phyloP scores from a whole-genome alignment of 1,140 invertebrate genomes.

The Leptoteleia sp. region DNA sequence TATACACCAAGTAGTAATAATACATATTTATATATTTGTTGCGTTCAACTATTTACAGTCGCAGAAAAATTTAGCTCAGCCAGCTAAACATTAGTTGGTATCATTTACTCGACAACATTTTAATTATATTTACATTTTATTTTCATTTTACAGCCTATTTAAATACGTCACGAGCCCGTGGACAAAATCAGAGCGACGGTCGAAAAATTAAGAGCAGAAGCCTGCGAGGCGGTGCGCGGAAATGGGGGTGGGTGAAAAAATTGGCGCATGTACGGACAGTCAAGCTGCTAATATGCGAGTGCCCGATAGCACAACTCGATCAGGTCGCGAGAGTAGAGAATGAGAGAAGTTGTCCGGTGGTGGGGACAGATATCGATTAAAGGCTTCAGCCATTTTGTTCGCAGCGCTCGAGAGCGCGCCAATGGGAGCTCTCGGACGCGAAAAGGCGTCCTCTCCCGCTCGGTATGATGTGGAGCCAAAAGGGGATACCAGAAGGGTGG shows the following conservation, averaged over 20 bases:
- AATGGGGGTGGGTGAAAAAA: background rate
- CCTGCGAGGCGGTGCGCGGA: background rate
- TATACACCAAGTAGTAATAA: no score
- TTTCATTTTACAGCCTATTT: no score
- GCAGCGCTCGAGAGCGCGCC: slow-evolving; percentile 6
- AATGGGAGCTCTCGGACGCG: slow-evolving; percentile 12
- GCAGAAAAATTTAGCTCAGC: no score
- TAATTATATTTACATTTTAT: no score
- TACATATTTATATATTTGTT: no score
- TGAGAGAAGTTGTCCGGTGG: background rate
- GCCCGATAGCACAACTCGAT: background rate
- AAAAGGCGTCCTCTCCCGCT: slow-evolving; percentile 15
- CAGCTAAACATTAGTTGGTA: no score
- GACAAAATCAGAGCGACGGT: background rate
- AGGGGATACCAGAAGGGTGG: slow-evolving; percentile 17
- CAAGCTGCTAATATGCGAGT: slow-evolving; percentile 12
- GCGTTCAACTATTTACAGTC: no score
- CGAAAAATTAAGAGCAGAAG: background rate
- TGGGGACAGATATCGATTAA: slow-evolving; percentile 36
- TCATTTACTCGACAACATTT: no score
- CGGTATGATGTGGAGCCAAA: background rate
- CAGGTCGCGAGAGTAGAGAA: background rate
- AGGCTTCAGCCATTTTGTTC: slow-evolving; percentile 51
- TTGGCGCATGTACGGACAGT: background rate
- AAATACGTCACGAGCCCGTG: no score